Conservation (phyloP, 1,140 invertebrate species). For the Zaprionus gabonicus region DNA sequence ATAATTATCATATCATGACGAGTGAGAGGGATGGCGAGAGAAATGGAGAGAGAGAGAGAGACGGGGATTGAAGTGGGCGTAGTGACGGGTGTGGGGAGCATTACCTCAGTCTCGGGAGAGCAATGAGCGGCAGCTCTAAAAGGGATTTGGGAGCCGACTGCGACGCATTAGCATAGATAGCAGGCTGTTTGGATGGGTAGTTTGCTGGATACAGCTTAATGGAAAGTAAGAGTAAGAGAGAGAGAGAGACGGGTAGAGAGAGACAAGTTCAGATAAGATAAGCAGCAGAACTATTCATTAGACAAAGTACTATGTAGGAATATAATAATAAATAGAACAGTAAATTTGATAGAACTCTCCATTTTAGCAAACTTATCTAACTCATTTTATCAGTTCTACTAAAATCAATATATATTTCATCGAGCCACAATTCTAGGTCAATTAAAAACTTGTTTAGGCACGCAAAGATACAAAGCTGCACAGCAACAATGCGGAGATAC, state of each 20-base stretch:
- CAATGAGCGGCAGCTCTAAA: conserved; percentile 61
- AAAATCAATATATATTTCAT: neutral
- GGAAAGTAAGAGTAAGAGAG: neutral
- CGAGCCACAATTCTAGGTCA: conserved; percentile 44
- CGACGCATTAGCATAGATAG: conserved; percentile 40
- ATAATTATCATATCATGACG: conserved; percentile 78
- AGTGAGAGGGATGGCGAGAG: neutral
- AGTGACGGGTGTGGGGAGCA: neutral
- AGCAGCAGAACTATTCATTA: too few relatives aligned
- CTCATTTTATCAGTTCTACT: conserved; percentile 16
- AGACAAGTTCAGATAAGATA: too few relatives aligned
- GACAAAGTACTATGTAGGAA: too few relatives aligned
- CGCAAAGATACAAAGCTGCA: conserved; percentile 8
- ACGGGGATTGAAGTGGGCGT: neutral
- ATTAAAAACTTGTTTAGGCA: conserved; percentile 54
- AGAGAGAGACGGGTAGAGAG: neutral
- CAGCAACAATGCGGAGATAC: neutral
- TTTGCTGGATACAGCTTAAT: neutral
- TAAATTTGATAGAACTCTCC: too few relatives aligned
- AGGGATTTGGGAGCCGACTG: conserved; percentile 43
- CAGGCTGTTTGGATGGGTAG: neutral
- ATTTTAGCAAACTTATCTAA: neutral
- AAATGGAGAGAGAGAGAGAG: conserved; percentile 10
- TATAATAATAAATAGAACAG: too few relatives aligned
- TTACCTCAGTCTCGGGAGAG: conserved; percentile 51